Evolutionary conservation across 1,140 invertebrate genomes (phyloP), one percentile per base, ranked within the genome.

Genomic region (Brachystomella parvula): DNA sequence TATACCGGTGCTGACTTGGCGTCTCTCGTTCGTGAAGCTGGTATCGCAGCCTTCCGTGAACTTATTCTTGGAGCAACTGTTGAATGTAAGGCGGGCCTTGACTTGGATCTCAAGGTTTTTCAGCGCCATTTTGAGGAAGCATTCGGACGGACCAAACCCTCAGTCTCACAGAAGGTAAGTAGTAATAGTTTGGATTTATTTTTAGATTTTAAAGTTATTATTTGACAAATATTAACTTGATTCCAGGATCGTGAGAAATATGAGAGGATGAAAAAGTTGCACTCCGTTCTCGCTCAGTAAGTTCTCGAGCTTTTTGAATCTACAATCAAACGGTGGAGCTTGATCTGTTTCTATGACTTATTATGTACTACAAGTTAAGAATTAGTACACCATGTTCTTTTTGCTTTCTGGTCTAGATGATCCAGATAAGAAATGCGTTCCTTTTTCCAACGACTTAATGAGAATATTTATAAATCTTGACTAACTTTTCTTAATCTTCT

Each of bases 1-100:
- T 95, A 87, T 71, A 93, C 90, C 1, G 95, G 95, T 61, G 95
- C 95, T 19, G 96, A 98, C 82, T 80, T 98, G 35, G 87, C 89
- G 21, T 89, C 91, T 28, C 78, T 96, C 28, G 84, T 95, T 0
- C 82, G 87, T 71, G 90, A 94, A 79, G 89, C 94, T 0, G 86
- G 88, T 0, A 82, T 89, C 63, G 82, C 86, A 74, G 85, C 90
- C 6, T 76, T 96, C 9, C 87, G 85, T 67, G 83, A 89, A 73
- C 78, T 84, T 69, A 82, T 87, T 58, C 75, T 76, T 15, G 75
- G 74, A 17, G 60, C 61, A 21, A 76, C 71, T 59, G 61, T 73
- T 80, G 33, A 75, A 78, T 64, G 81, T 83, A 2, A 76, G 76
- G 17, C 79, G 79, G 69, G 80, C 82, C 72, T 82, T 83, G 66